Base-by-base conservation (phyloP, 2,113 vertebrate species). In the Chauna torquata region DNA sequence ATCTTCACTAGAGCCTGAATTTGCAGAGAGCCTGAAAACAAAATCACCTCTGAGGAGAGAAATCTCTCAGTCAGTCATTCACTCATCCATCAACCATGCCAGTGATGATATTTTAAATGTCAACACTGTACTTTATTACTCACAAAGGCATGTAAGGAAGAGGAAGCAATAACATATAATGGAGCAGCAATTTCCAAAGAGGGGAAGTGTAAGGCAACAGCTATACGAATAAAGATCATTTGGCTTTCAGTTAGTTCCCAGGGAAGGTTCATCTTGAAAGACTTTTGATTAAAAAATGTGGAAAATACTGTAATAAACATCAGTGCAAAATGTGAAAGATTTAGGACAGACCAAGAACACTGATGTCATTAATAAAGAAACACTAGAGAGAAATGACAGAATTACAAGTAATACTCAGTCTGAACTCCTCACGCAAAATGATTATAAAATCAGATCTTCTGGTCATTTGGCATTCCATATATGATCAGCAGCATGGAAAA, bases 251-350 rank as follows among this genome's bases (percentile, higher is more conserved):
- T 70, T 69, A 93, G 38, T 68, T 94, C 47, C 80, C 9, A 30
- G 66, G 28, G 79, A 96, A 72, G 42, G 79, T 15, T 95, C 93
- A 88, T 92, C 82, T 54, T 93, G 88, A 83, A 96, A 90, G 71
- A 88, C 30, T 88, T 66, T 75, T 58, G 91, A 64, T 78, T 84
- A 16, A 94, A 92, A 96, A 88, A 50, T 70, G 83, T 88, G 68
- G 64, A 90, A 95, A 96, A 95, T 50, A 83, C 34, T 66, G 32
- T 76, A 88, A 93, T 92, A 88, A 93, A 94, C 82, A 88, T 70
- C 54, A 86, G 68, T 88, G 92, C 59, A 93, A 96, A 94, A 86
- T 20, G 19, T 94, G 89, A 97, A 96, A 95, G 96, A 89, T 52
- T 86, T 90, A 96, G 94, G 93, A 92, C 89, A 94, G 89, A 95